Base-by-base conservation (phyloP, 37 sponge, comb jelly and placozoan genomes). In the Axinella damicornis region DNA sequence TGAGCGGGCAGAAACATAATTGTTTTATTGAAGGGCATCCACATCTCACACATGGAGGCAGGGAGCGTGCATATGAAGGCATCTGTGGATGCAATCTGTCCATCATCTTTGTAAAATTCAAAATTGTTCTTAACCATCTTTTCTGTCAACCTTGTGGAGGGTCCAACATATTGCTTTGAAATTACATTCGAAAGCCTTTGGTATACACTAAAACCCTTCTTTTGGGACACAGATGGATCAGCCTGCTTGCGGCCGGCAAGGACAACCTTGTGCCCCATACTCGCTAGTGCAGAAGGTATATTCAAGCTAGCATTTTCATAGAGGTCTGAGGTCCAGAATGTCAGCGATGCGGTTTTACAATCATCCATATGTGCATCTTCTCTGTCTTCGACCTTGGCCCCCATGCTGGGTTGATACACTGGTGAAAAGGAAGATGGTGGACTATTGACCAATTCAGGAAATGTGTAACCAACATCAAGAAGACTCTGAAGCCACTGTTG, bases 1-100 rank as follows among this genome's bases (percentile, higher is more conserved):
- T 85, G 86, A 28, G 86, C 78, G 9, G 86, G 86, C 4, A 24
- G 1, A 21, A 70, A 70, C 30, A 78, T 34, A 15, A 85, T 58
- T 28, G 86, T 56, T 46, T 85, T 85, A 62, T 85, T 85, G 58
- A 85, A 85, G 24, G 86, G 86, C 86, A 85, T 85, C 86, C 86
- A 85, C 70, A 85, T 0, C 65, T 85, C 79, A 58, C 86, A 85
- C 71, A 71, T 58, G 1, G 79, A 35, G 11, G 86, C 55, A 21
- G 86, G 86, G 69, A 71, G 77, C 12, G n/a, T 4, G 34, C 86
- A 85, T 12, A 85, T 69, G 24, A 85, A 85, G 33, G 71, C 86
- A 66, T 78, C 79, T 11, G 65, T 68, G 15, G 68, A 53, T 0
- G 71, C 78, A 15, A 85, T 57, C 52, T 69, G 14, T 37, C 37